Evolutionary conservation across 2,113 vertebrate species (phyloP).

Genomic region (Polypterus bichir): DNA sequence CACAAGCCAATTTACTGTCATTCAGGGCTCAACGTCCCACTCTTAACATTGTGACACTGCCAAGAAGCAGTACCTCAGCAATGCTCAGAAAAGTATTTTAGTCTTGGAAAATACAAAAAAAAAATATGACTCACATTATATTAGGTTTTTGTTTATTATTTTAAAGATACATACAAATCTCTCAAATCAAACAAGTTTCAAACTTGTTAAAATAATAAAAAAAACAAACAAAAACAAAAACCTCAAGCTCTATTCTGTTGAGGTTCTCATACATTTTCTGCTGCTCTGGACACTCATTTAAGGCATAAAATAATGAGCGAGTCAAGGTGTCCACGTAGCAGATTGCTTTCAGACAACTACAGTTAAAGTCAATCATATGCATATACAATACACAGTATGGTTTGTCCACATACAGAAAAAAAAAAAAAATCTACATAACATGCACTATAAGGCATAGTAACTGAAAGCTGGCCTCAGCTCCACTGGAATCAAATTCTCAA

Average conservation of each 20-base stretch:
- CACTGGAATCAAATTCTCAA: conserved; percentile 38
- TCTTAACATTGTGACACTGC: no score
- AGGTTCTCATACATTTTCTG: conserved; percentile 23
- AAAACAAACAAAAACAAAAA: conserved; percentile 26
- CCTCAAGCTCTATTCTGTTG: conserved; percentile 29
- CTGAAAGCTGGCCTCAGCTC: conserved; percentile 30
- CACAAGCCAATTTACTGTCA: no score
- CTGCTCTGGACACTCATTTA: conserved; percentile 10
- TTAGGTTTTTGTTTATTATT: conserved; percentile 40
- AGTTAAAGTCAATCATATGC: conserved; percentile 37
- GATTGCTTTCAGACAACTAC: conserved; percentile 43
- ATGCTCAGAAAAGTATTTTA: not conserved
- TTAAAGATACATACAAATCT: conserved; percentile 30
- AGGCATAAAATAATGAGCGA: no score
- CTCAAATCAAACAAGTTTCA: conserved; percentile 42
- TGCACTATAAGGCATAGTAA: conserved; percentile 36
- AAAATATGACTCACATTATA: not conserved
- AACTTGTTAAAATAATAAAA: conserved; percentile 34
- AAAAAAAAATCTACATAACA: conserved; percentile 31
- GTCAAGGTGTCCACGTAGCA: conserved; percentile 14
- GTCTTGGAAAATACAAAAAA: not conserved
- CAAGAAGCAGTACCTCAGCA: no score
- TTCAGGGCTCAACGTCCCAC: no score
- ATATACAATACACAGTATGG: conserved; percentile 39
- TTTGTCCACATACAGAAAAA: conserved; percentile 40